A percentile compares a stretch with the other conserved stretches of the same genome.
Evolutionary conservation across 2,113 vertebrate genomes (phyloP).

Genomic region (Taurulus bubalis): DNA sequence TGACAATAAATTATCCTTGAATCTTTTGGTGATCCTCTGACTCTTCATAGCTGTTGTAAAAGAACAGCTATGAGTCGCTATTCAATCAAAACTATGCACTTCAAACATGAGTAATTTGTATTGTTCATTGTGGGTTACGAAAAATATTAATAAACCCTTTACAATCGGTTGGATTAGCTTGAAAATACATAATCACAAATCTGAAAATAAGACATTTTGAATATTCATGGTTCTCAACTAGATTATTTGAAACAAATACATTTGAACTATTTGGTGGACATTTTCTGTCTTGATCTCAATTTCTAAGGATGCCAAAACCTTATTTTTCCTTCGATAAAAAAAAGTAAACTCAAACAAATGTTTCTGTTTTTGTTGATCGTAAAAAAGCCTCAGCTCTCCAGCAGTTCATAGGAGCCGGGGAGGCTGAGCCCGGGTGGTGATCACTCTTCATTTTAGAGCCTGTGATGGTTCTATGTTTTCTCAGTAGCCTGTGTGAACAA

Average conservation of each 20-base stretch:
- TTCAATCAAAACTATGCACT: neutral
- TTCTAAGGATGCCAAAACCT: constrained; percentile 3
- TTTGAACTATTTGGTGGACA: neutral
- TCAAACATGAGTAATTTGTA: neutral
- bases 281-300: constrained; percentile 4
- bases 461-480: constrained; percentile 56
- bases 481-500: constrained; percentile 26
- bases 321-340: constrained; percentile 8
- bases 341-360: constrained; percentile 9
- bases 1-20: neutral
- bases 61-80: neutral
- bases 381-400: constrained; percentile 12
- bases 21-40: neutral
- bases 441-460: constrained; percentile 50
- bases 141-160: neutral
- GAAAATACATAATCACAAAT: neutral
- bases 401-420: constrained; percentile 5
- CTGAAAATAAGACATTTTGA: neutral
- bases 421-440: constrained; percentile 2
- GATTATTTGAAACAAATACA: neutral
- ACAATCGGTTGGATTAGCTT: neutral
- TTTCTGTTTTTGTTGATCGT: constrained; percentile 25
- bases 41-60: neutral
- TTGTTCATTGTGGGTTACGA: neutral
- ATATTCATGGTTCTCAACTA: neutral